Base-by-base conservation (phyloP, 2,797 vertebrate genomes). In the Australoheros facetus region DNA sequence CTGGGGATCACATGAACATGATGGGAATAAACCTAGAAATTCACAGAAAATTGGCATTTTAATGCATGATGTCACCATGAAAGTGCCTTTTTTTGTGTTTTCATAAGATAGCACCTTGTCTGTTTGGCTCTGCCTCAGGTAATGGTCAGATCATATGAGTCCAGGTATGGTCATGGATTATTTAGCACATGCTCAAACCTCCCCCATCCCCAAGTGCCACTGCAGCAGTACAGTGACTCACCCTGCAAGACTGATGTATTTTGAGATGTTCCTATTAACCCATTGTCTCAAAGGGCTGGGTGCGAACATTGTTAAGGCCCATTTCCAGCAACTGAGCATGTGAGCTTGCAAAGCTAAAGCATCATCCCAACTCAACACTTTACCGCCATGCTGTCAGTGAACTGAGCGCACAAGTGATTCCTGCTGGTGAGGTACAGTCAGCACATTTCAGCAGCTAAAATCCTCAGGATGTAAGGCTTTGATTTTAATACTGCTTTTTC, bases 181-280 rank as follows among this genome's bases (percentile, higher is more conserved):
- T 91, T 89, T 87, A 93, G 86, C 84, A 72, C 82, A 75, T 64
- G 79, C 71, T 58, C 56, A 79, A 74, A 39, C 73, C 56, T 30
- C 62, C 74, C 74, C 59, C 51, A 60, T 78, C 48, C 79, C 85
- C 62, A 71, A 86, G 89, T 89, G 86, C 71, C 82, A 71, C 85
- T 91, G 89, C 84, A 87, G 84, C 87, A 85, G 90, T 91, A 82
- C 81, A 81, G 90, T 92, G 91, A 92, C 89, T 90, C 88, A 89
- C 88, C 76, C 83, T 85, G 84, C 57, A 80, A 57, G 83, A 82
- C 84, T 51, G 79, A 78, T 88, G 83, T 92, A 92, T 93, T 93
- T 93, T 91, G 57, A 90, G 92, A 90, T 73, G 59, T 72, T 90
- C 81, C 77, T 88, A 91, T 92, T 93, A 91, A 93, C 89, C 85